phyloP scores from a whole-genome alignment of 2,797 vertebrate genomes.

The Taenioides sp. region DNA sequence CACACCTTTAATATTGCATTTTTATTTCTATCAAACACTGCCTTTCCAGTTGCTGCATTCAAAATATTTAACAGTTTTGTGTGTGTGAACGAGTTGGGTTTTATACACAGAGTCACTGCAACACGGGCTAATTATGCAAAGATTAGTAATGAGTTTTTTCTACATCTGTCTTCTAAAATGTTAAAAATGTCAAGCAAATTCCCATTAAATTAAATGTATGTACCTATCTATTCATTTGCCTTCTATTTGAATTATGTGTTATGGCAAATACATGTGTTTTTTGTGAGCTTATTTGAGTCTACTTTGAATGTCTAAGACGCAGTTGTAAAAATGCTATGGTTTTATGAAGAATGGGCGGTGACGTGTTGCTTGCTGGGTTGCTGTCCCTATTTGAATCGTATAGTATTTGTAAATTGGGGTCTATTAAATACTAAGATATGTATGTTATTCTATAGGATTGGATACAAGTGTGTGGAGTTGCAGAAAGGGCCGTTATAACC shows the following conservation, averaged over 20 bases:
- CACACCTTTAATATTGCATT: neutral
- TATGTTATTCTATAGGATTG: neutral
- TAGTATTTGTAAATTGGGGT: neutral
- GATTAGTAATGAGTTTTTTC: neutral
- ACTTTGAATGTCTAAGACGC: slow-evolving; percentile 17
- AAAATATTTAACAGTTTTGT: slow-evolving; percentile 19
- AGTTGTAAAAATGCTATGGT: slow-evolving; percentile 33
- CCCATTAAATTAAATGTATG: neutral
- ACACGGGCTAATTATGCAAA: neutral
- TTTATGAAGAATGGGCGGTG: slow-evolving; percentile 20
- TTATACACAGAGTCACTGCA: neutral
- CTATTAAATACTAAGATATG: neutral
- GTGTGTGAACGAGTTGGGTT: neutral
- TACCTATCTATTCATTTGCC: slow-evolving; percentile 23
- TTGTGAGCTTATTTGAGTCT: slow-evolving; percentile 20
- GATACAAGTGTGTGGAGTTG: neutral
- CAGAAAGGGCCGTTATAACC: neutral
- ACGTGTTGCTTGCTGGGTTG: neutral
- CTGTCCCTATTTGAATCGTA: neutral
- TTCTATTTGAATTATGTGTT: slow-evolving; percentile 37
- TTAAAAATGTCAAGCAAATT: neutral
- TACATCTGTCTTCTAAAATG: slow-evolving; percentile 22
- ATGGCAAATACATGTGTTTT: neutral
- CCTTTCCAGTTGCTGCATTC: slow-evolving; percentile 33
- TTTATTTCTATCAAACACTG: slow-evolving; percentile 2